Base-by-base conservation (phyloP, 2,113 vertebrate genomes). In the Trachemys scripta region DNA sequence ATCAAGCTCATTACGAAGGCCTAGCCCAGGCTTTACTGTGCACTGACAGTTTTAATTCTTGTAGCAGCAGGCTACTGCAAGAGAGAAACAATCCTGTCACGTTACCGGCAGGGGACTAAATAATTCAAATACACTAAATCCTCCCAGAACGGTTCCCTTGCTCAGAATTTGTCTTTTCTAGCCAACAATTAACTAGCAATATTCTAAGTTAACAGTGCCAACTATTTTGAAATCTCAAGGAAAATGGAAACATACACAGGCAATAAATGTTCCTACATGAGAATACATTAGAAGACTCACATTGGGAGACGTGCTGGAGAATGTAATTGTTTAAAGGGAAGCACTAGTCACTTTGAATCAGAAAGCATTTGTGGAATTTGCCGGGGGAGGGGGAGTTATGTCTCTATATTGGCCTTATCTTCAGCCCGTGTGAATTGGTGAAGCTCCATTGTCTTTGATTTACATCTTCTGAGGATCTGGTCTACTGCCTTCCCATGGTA, bases 71-170 rank as follows among this genome's bases (percentile, higher is more conserved):
- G 99, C 98, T 99, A 98, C 98, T 98, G 98, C 92, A 96, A 97
- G 98, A 99, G 99, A 99, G 99, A 99, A 99, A 99, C 99, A 99
- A 98, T 99, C 99, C 99, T 99, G 99, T 99, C 99, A 99, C 98
- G 95, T 98, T 98, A 99, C 98, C 99, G 98, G 98, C 98, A 95
- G 99, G 99, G 99, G 99, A 99, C 99, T 99, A 99, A 99, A 99
- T 99, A 99, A 99, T 99, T 99, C 99, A 99, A 99, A 99, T 99
- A 99, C 99, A 99, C 98, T 99, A 99, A 99, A 99, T 99, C 99
- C 99, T 99, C 99, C 98, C 98, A 98, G 98, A 98, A 98, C 98
- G 97, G 97, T 98, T 98, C 98, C 98, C 98, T 97, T 98, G 99
- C 98, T 99, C 99, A 99, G 99, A 99, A 99, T 99, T 99, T 99